These are phyloP conservation scores for Calephelis virginiensis DNA, from an alignment of 1,140 invertebrate species.

Conservation along the genomic window DNA sequence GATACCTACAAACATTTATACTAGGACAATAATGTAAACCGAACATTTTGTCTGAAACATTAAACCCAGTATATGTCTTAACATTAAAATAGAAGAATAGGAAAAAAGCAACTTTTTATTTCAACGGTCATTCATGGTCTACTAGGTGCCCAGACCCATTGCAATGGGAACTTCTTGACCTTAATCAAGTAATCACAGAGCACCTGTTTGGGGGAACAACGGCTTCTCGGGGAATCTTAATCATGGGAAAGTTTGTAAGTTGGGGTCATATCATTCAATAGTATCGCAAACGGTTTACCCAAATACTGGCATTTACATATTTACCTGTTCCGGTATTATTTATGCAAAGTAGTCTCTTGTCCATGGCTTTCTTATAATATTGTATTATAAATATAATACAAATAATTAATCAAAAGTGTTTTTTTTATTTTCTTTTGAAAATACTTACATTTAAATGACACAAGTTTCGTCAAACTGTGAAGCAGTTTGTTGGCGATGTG, in stretches of 20 bases:
- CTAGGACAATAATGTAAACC: too few species aligned
- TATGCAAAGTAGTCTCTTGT: too few species aligned
- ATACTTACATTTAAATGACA: too few species aligned
- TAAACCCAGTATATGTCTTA: neutral
- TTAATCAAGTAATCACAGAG: conserved; percentile 45
- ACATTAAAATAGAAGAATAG: neutral
- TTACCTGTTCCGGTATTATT: neutral
- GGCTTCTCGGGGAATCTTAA: conserved; percentile 60
- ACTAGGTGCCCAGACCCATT: conserved; percentile 51
- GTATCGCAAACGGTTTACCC: neutral
- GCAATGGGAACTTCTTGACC: conserved; percentile 68
- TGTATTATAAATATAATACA: too few species aligned
- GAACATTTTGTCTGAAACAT: too few species aligned
- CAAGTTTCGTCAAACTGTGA: too few species aligned
- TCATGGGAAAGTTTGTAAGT: conserved; percentile 59
- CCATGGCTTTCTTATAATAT: too few species aligned
- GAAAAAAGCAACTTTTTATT: conserved; percentile 27
- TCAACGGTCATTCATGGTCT: conserved; percentile 63
- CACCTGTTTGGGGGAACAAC: conserved; percentile 56
- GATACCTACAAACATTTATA: too few species aligned
- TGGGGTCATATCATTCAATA: conserved; percentile 27
- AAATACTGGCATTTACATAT: conserved; percentile 1
- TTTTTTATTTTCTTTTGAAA: too few species aligned
- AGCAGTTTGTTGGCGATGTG: too few species aligned
- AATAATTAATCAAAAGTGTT: too few species aligned